Base-by-base conservation (phyloP, 2,113 vertebrate genomes). In the Cynopterus brachyotis region DNA sequence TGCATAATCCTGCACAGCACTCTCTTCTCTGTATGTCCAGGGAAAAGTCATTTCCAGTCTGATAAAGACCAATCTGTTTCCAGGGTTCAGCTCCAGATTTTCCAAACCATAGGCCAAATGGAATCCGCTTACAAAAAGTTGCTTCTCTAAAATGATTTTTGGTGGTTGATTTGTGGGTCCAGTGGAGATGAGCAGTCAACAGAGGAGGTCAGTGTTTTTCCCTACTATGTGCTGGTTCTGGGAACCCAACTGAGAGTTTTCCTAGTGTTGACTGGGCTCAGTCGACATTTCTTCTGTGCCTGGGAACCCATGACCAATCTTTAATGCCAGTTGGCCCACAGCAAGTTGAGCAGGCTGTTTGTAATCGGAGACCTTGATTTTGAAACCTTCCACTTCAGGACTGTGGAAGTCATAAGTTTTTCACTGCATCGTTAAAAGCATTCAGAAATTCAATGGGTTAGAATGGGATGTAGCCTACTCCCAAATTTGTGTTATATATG, bases 291-390 rank as follows among this genome's bases (percentile, higher is more conserved):
- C 40, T 47, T 76, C 53, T 73, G n/a, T 85, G 80, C 89, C 87
- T 96, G 90, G 94, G 90, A 95, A 95, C 83, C 87, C 64, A 1
- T 96, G 95, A 96, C 66, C 35, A 30, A 22, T 87, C 95, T 95
- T 69, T 32, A n/a, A 73, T 94, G 96, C 90, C 97, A 98, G 80
- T 93, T 97, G 97, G 97, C 94, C 70, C 37, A 53, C 59, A 62
- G 37, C 6, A 17, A 89, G 60, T 79, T 85, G 72, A 95, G 35
- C 60, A 67, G 95, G 66, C 94, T 97, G 94, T 97, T 97, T 97
- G 96, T 93, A 89, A 96, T 87, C 0, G 47, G 96, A 94, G 94
- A 70, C 55, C 93, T 86, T 60, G 90, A 94, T 93, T 97, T 95
- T 87, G 70, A 88, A 95, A 89, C 55, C 84, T 62, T 62, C 42